Base-by-base conservation (phyloP, 37 sponge, comb jelly and placozoan genomes). In the Aplysina aerophoba region DNA sequence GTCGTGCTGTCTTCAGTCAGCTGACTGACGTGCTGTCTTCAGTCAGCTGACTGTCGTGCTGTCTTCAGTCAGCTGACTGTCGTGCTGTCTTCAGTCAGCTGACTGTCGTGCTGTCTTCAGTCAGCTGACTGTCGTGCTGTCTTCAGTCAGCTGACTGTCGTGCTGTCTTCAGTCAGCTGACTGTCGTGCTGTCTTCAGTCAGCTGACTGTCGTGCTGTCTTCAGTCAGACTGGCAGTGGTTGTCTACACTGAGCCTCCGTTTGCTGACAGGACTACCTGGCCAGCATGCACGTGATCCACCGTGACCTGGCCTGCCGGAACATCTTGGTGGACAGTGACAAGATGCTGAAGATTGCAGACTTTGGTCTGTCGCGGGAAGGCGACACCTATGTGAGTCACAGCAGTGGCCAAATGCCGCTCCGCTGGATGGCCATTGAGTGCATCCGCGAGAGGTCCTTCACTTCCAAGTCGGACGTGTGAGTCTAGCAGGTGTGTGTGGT, bases 381-480 rank as follows among this genome's bases (percentile, higher is more conserved):
- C 15, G 86, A 86, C 66, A 85, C 77, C 40, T 92, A 92, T 39
- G 83, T 89, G 20, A 81, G 50, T 37, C 83, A 75, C 33, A 82
- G 81, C 33, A 85, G 69, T 41, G 89, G 93, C 15, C 79, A 71
- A 16, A 75, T 92, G 22, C 93, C 93, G 34, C 80, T 86, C 38
- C 65, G 90, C 20, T 92, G 93, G 93, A 92, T 92, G 90, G 83
- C 93, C 44, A 67, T 89, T 0, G 93, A 92, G 81, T 83, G 89
- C 8, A 59, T 92, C 27, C 30, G 59, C 11, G 57, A 83, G 4
- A 58, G 93, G 28, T 80, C 77, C 27, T 92, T 86, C 87, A 92
- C 89, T 0, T 86, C 87, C 21, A 55, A 85, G 14, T 86, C 90
- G 27, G 93, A 92, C 41, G 89, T 89, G 57, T 92, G 37, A 71